Evolutionary conservation across 2,113 vertebrate genomes (phyloP).

Genomic region (Miniopterus natalensis): DNA sequence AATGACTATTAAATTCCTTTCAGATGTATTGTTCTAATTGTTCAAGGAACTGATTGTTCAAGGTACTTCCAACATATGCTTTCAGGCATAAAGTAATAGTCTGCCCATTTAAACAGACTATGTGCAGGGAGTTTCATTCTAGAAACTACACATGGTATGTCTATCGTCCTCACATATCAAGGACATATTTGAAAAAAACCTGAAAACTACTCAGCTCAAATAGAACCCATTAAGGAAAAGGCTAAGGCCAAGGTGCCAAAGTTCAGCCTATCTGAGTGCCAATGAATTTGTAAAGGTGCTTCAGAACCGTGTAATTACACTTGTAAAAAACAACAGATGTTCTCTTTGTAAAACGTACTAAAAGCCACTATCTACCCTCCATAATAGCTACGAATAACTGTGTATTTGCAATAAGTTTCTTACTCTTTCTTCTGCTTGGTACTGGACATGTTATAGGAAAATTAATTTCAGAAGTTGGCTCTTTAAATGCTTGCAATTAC

Average conservation of each 20-base stretch:
- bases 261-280: constrained; percentile 65
- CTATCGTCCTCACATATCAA: constrained; percentile 57
- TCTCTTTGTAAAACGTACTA: constrained; percentile 56
- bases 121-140: constrained; percentile 13
- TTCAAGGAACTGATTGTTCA: background rate
- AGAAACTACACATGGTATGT: background rate
- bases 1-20: constrained; percentile 33
- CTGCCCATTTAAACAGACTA: background rate
- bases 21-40: background rate
- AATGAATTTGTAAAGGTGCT: constrained; percentile 67
- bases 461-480: constrained; percentile 66
- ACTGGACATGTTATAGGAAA: constrained; percentile 54
- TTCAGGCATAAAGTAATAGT: constrained; percentile 5
- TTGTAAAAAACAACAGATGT: constrained; percentile 40
- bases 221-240: constrained; percentile 77
- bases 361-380: constrained; percentile 64
- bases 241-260: constrained; percentile 70
- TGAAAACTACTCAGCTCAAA: constrained; percentile 60
- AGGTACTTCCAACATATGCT: background rate
- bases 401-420: constrained; percentile 45
- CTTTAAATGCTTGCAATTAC: constrained; percentile 57
- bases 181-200: constrained; percentile 68
- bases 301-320: constrained; percentile 73
- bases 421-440: constrained; percentile 51
- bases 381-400: constrained; percentile 60